Conservation (phyloP, 2,113 vertebrate genomes). For the Clupea harengus region DNA sequence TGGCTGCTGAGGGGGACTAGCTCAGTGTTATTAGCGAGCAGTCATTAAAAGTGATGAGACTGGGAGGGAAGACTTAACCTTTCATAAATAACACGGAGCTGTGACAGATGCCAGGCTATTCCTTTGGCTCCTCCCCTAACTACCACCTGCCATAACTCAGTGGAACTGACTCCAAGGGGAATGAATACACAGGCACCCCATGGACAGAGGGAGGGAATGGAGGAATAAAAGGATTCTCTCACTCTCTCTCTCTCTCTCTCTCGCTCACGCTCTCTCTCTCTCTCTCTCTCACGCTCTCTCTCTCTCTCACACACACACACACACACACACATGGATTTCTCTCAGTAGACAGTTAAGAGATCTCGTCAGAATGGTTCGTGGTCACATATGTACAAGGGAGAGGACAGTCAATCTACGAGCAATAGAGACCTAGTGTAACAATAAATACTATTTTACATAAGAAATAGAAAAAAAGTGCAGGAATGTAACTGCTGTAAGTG, state of each 20-base stretch:
- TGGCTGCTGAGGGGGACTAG: not conserved
- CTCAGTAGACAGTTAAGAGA: no score
- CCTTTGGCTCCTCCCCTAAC: not conserved
- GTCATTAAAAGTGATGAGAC: not conserved
- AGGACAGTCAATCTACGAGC: no score
- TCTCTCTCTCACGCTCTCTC: not conserved
- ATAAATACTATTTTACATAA: no score
- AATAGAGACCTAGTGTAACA: no score
- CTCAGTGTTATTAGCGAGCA: not conserved
- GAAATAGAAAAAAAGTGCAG: no score
- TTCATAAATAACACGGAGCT: not conserved
- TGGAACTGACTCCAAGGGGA: not conserved
- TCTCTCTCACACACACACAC: not conserved
- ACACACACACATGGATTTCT: slow-evolving; percentile 3
- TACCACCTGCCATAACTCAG: slow-evolving; percentile 7
- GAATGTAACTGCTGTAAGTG: no score
- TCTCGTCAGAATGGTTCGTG: no score
- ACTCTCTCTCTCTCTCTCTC: not conserved
- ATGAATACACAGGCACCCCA: not conserved
- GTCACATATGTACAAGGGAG: no score
- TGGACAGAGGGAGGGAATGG: no score
- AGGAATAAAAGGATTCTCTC: no score
- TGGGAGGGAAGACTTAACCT: not conserved
- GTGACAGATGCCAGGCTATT: not conserved
- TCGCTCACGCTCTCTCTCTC: not conserved